phyloP scores from a whole-genome alignment of 2,888 invertebrate genomes.

The Archaeoteleia sp. region DNA sequence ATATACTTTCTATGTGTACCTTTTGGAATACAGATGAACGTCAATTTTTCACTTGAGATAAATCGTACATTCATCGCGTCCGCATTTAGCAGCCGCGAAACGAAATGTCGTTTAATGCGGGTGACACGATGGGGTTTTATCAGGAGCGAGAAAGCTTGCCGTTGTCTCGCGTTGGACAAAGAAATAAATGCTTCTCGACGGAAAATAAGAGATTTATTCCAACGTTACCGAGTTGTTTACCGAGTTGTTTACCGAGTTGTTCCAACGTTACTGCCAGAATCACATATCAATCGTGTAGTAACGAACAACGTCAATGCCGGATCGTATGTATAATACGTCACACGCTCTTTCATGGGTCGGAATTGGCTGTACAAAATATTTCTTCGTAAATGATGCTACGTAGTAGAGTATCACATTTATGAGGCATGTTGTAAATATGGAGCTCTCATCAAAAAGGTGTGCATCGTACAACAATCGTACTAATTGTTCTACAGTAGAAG shows the following conservation, averaged over 20 bases:
- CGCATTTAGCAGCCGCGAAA: constrained; percentile 40
- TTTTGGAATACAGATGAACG: constrained; percentile 21
- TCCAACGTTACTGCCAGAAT: constrained; percentile 30
- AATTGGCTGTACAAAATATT: constrained; percentile 13
- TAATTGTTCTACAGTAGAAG: too few species aligned
- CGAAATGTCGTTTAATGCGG: constrained; percentile 47
- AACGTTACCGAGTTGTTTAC: constrained; percentile 33
- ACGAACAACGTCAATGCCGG: constrained; percentile 44
- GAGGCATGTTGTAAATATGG: too few species aligned
- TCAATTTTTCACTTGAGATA: constrained; percentile 44
- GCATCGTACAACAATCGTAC: too few species aligned
- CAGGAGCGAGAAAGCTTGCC: constrained; percentile 38
- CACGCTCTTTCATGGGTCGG: constrained; percentile 37
- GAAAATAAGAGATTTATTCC: constrained; percentile 49
- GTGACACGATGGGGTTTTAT: constrained; percentile 46
- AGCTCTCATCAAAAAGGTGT: too few species aligned
- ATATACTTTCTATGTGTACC: neutral
- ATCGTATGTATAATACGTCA: constrained; percentile 40
- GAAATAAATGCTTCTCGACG: constrained; percentile 45
- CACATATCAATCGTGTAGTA: constrained; percentile 40
- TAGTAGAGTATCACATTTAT: constrained; percentile 9
- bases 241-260: constrained; percentile 43
- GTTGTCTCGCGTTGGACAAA: constrained; percentile 38
- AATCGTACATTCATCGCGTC: constrained; percentile 44
- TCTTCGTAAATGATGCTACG: constrained; percentile 6